Evolutionary conservation across 2,888 invertebrate species (phyloP).

Genomic region (Orchestes rusci): DNA sequence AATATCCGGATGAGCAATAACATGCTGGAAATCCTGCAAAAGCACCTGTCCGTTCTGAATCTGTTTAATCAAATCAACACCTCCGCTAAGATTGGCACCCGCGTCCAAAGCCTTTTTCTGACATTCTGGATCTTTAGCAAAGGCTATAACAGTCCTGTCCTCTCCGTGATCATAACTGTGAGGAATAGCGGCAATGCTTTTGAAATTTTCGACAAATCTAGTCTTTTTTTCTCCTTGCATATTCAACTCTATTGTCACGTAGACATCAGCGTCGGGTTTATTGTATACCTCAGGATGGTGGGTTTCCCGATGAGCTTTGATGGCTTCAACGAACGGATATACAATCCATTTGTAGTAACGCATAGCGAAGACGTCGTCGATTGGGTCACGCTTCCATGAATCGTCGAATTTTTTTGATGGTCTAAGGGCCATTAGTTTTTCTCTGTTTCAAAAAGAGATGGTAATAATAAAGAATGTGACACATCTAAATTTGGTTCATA

Average conservation of each 20-base stretch:
- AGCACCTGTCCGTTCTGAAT: constrained; percentile 61
- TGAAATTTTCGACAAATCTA: constrained; percentile 62
- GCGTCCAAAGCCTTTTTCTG: constrained; percentile 55
- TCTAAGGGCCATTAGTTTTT: constrained; percentile 39
- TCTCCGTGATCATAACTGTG: constrained; percentile 63
- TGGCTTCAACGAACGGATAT: constrained; percentile 67
- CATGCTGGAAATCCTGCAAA: constrained; percentile 57
- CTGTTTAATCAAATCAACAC: constrained; percentile 65
- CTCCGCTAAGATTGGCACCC: constrained; percentile 69
- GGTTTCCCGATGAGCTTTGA: constrained; percentile 69
- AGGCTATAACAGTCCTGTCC: constrained; percentile 62
- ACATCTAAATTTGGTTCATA: too few relatives aligned
- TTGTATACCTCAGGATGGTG: constrained; percentile 81
- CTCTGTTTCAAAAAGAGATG: constrained; percentile 10
- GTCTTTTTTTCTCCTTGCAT: constrained; percentile 68
- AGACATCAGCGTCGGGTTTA: constrained; percentile 61
- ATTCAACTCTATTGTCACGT: constrained; percentile 69
- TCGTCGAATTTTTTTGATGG: constrained; percentile 55
- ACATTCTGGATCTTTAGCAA: constrained; percentile 60
- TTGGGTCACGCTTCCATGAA: constrained; percentile 47
- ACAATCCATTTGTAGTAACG: constrained; percentile 52
- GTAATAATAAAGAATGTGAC: too few relatives aligned
- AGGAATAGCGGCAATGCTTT: constrained; percentile 58
- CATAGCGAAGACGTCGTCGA: constrained; percentile 58
- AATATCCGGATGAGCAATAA: constrained; percentile 74